phyloP scores from a whole-genome alignment of 1,140 invertebrate genomes.

The Battus philenor region DNA sequence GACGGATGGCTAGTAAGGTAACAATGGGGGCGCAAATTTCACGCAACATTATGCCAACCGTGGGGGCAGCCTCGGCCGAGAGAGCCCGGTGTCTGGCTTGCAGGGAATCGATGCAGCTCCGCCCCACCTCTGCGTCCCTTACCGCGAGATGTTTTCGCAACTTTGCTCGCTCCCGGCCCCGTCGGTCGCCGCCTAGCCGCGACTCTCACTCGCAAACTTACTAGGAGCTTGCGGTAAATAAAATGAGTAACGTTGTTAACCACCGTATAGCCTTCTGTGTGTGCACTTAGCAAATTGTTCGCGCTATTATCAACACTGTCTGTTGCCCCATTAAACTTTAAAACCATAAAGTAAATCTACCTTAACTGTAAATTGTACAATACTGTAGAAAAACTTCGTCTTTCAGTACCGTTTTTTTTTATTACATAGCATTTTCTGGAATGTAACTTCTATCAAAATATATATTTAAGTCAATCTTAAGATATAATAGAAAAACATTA shows the following conservation, averaged over 20 bases:
- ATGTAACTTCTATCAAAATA: too few relatives aligned
- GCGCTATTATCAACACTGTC: constrained; percentile 12
- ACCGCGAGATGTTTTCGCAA: constrained; percentile 33
- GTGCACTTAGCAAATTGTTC: constrained; percentile 18
- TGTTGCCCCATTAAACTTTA: constrained; percentile 6
- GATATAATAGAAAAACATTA: too few relatives aligned
- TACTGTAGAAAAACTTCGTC: too few relatives aligned
- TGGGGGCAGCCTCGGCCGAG: constrained; percentile 28
- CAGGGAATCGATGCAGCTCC: constrained; percentile 64
- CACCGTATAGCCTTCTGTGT: constrained; percentile 9
- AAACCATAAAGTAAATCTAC: constrained; percentile 9
- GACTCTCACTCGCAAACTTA: constrained; percentile 14
- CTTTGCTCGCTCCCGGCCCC: constrained; percentile 23
- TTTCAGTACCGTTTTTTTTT: too few relatives aligned
- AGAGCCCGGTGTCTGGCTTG: constrained; percentile 36
- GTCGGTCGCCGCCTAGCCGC: constrained; percentile 3
- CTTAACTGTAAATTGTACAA: background rate
- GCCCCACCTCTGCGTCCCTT: constrained; percentile 30
- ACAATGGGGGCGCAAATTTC: constrained; percentile 63
- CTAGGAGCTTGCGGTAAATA: constrained; percentile 9
- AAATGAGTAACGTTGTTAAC: constrained; percentile 9
- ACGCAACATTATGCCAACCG: constrained; percentile 63
- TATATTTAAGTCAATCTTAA: too few relatives aligned
- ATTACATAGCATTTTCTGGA: too few relatives aligned
- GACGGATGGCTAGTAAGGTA: constrained; percentile 50